A percentile compares a stretch with the other conserved stretches of the same genome.
Evolutionary conservation across 2,113 vertebrate genomes (phyloP).

Genomic region (Probosciger aterrimus): DNA sequence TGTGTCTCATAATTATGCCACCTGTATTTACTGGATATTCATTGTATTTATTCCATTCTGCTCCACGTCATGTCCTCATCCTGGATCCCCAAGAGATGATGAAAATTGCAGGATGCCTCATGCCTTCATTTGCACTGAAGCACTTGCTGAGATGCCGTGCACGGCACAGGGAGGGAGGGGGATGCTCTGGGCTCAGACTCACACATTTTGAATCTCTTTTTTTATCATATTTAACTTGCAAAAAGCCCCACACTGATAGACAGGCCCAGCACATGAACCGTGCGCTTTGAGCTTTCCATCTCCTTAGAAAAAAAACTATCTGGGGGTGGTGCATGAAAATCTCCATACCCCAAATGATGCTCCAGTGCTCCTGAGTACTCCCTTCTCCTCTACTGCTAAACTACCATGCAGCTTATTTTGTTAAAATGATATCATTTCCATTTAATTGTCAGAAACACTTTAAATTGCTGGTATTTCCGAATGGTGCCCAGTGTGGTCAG

Average conservation of each 20-base stretch:
- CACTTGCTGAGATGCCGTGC: rapidly evolving
- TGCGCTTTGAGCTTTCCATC: neutral
- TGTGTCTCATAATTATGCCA: neutral
- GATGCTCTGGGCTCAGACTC: neutral
- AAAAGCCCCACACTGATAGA: neutral
- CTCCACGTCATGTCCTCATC: rapidly evolving
- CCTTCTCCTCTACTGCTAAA: neutral
- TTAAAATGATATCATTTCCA: neutral
- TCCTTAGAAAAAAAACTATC: neutral
- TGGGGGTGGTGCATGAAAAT: neutral
- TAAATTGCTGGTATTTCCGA: neutral
- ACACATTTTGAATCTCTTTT: neutral
- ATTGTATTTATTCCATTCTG: neutral
- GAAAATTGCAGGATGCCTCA: neutral
- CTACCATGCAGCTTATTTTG: neutral
- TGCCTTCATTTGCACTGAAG: neutral
- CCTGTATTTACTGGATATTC: rapidly evolving
- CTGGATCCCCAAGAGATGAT: neutral
- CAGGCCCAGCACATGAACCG: neutral
- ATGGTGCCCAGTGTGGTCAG: neutral
- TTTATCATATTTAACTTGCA: neutral
- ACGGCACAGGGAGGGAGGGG: rapidly evolving
- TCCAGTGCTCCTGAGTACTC: neutral
- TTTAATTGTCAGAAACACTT: neutral
- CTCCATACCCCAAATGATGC: neutral